phyloP scores from a whole-genome alignment of 2,888 invertebrate genomes.

The Pegoplata infirma region DNA sequence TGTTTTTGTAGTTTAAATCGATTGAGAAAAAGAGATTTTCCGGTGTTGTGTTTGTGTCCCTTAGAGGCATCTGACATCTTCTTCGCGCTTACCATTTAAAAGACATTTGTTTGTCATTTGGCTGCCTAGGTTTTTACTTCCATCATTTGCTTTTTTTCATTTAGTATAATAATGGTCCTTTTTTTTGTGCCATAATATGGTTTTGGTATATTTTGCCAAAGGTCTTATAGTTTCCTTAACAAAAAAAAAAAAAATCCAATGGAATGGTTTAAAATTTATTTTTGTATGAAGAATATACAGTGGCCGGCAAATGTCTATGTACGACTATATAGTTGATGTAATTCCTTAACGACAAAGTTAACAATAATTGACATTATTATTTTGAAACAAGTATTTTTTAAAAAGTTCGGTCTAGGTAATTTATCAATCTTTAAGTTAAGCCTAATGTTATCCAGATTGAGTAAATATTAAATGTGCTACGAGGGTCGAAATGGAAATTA shows the following conservation, averaged over 20 bases:
- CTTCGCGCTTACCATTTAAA: conserved; percentile 74
- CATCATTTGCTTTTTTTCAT: conserved; percentile 6
- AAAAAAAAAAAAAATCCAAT: conserved; percentile 19
- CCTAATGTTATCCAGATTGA: no score
- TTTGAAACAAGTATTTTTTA: no score
- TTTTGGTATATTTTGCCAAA: conserved; percentile 48
- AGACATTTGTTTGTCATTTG: conserved; percentile 75
- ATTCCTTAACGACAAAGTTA: no score
- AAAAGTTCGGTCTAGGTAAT: no score
- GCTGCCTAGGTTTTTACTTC: conserved; percentile 72
- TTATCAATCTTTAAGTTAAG: no score
- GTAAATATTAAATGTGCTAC: no score
- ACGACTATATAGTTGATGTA: no score
- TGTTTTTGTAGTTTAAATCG: conserved; percentile 70
- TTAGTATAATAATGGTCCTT: conserved; percentile 13
- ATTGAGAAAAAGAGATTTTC: conserved; percentile 65
- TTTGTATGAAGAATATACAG: not conserved
- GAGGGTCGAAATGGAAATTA: no score
- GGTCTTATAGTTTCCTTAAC: conserved; percentile 47
- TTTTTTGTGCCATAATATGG: conserved; percentile 29
- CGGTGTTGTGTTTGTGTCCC: conserved; percentile 63
- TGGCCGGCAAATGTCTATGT: no score
- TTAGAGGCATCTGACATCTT: conserved; percentile 68
- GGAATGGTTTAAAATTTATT: conserved; percentile 36
- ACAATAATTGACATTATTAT: no score